A percentile compares a stretch with the other conserved stretches of the same genome.
Conservation (phyloP, 2,797 vertebrate genomes). For the Notoglanidium macrostoma region DNA sequence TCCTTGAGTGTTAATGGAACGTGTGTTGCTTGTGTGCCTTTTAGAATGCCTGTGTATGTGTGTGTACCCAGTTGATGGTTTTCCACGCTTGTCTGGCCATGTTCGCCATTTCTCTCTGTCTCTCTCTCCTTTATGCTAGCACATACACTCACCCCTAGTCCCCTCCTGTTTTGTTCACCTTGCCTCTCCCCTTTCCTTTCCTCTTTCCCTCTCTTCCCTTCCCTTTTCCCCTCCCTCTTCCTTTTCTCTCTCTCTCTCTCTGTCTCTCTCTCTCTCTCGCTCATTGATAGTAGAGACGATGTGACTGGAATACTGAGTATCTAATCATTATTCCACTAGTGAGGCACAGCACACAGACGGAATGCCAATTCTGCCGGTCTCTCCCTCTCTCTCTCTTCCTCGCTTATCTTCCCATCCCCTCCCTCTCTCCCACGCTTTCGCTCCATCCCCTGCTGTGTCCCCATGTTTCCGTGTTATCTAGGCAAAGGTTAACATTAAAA, state of each 20-base stretch:
- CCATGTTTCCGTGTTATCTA: slow-evolving; percentile 61
- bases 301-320: slow-evolving; percentile 79
- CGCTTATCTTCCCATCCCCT: slow-evolving; percentile 52
- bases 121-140: slow-evolving; percentile 51
- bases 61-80: slow-evolving; percentile 32
- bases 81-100: slow-evolving; percentile 45
- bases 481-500: slow-evolving; percentile 69
- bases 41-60: slow-evolving; percentile 18
- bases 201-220: slow-evolving; percentile 23
- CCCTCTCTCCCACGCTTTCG: slow-evolving; percentile 36
- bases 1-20: slow-evolving; percentile 13
- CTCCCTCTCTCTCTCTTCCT: slow-evolving; percentile 38
- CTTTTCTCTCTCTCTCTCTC: slow-evolving; percentile 49
- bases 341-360: slow-evolving; percentile 68
- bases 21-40: slow-evolving; percentile 21
- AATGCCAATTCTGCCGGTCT: slow-evolving; percentile 72
- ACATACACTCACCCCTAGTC: slow-evolving; percentile 43
- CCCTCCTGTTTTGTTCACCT: slow-evolving; percentile 63
- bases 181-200: slow-evolving; percentile 35
- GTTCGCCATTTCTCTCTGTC: slow-evolving; percentile 41
- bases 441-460: slow-evolving; percentile 36
- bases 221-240: neutral
- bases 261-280: slow-evolving; percentile 57
- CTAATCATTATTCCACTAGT: slow-evolving; percentile 82
- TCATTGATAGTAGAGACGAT: slow-evolving; percentile 80